phyloP scores from a whole-genome alignment of 53 echinoderm and acorn worm species.

The Luidia sarsii region DNA sequence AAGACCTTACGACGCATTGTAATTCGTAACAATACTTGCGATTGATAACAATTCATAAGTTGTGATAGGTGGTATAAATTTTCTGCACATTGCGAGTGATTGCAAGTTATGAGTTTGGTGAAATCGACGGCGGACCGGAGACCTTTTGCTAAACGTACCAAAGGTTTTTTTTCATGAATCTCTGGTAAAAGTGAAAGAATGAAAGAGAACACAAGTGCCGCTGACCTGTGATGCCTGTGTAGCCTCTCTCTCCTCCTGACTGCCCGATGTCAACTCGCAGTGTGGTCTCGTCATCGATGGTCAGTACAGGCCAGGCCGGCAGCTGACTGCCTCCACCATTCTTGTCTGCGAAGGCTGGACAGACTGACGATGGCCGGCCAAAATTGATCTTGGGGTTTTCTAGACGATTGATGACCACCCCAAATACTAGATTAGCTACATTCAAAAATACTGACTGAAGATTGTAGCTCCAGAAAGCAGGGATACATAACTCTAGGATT shows the following conservation, averaged over 20 bases:
- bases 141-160: too few relatives aligned
- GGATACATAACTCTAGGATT: too few relatives aligned
- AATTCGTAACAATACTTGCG: too few relatives aligned
- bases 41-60: too few relatives aligned
- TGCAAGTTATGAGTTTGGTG: not conserved
- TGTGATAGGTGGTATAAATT: not conserved
- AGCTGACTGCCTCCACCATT: constrained; percentile 50
- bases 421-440: too few relatives aligned
- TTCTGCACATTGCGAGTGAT: not conserved
- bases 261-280: constrained; percentile 75
- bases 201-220: not conserved
- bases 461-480: too few relatives aligned
- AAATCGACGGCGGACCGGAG: too few relatives aligned
- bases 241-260: constrained; percentile 82
- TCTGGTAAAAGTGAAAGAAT: not conserved
- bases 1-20: too few relatives aligned
- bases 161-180: too few relatives aligned
- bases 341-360: constrained; percentile 28
- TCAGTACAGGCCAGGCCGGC: not conserved
- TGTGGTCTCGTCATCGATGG: constrained; percentile 17
- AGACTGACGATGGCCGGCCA: constrained; percentile 44
- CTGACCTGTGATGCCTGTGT: constrained; percentile 83
- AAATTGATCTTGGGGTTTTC: too few relatives aligned
- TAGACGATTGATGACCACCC: too few relatives aligned
- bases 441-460: too few relatives aligned